A percentile compares a stretch with the other conserved stretches of the same genome.
Evolutionary conservation across 2,113 vertebrate genomes (phyloP).

Genomic region (Chamaetylas fuelleborni): DNA sequence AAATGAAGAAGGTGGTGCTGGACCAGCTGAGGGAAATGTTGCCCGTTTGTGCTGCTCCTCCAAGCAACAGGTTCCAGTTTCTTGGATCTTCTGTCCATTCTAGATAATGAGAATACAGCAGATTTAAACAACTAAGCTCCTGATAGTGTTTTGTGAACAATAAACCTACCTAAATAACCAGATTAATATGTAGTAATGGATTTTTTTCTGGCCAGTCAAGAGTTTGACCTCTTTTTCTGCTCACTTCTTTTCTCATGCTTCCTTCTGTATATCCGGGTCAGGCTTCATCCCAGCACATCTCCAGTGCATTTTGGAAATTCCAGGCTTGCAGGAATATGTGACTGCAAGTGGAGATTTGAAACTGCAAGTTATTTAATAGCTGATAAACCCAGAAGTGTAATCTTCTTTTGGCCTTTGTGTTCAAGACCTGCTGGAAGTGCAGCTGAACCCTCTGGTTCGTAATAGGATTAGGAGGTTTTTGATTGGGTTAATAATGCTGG

Average conservation of each 20-base stretch:
- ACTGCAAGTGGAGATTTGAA: neutral
- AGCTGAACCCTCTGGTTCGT: neutral
- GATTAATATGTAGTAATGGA: rapidly evolving
- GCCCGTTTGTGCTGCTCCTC: neutral
- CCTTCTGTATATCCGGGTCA: rapidly evolving
- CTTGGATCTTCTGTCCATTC: neutral
- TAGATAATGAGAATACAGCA: neutral
- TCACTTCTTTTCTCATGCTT: neutral
- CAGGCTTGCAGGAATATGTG: neutral
- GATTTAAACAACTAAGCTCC: neutral
- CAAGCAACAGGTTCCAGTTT: neutral
- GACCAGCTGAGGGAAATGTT: rapidly evolving
- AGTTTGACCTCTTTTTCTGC: neutral
- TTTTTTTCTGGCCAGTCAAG: neutral
- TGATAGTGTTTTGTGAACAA: neutral
- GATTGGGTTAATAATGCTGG: neutral
- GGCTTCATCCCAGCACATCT: neutral
- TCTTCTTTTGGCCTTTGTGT: constrained; percentile 31
- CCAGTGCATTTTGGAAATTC: neutral
- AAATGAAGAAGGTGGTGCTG: neutral
- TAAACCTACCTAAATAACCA: neutral
- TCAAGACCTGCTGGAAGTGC: neutral
- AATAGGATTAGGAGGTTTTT: constrained; percentile 34
- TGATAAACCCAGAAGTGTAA: constrained; percentile 4
- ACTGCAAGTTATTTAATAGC: neutral